Percentiles rank a stretch among this genome's conserved stretches.
Conservation (phyloP, 2,797 vertebrate genomes). For the Arremon brunneinucha region DNA sequence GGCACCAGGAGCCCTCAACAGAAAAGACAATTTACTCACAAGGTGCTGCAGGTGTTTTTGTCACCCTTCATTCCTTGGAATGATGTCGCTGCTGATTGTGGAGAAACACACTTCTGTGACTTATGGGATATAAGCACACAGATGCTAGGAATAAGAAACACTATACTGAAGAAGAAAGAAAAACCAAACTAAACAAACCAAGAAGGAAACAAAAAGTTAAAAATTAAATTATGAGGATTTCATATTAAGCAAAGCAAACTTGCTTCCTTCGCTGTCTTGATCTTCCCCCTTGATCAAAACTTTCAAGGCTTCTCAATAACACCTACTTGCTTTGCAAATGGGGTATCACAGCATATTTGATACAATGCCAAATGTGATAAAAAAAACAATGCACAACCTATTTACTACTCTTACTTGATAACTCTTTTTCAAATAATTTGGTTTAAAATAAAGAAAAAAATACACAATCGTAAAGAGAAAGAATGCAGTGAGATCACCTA, state of each 20-base stretch:
- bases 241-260: background rate
- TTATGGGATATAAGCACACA: background rate
- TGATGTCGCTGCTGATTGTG: background rate
- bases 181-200: background rate
- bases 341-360: background rate
- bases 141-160: background rate
- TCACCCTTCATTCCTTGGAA: background rate
- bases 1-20: background rate
- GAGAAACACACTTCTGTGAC: background rate
- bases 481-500: background rate
- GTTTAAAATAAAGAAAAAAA: constrained; percentile 3
- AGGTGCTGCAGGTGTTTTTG: background rate
- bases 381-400: rapidly evolving
- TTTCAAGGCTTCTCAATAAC: background rate
- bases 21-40: background rate
- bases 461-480: background rate
- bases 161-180: background rate
- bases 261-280: background rate
- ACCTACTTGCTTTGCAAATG: background rate
- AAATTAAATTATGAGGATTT: background rate
- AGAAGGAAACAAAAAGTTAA: background rate
- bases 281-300: background rate
- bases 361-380: background rate
- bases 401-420: background rate
- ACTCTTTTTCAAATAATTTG: background rate